These are phyloP conservation scores for Drosophila differens DNA, from an alignment of 2,888 invertebrate species.

Conservation along the genomic window DNA sequence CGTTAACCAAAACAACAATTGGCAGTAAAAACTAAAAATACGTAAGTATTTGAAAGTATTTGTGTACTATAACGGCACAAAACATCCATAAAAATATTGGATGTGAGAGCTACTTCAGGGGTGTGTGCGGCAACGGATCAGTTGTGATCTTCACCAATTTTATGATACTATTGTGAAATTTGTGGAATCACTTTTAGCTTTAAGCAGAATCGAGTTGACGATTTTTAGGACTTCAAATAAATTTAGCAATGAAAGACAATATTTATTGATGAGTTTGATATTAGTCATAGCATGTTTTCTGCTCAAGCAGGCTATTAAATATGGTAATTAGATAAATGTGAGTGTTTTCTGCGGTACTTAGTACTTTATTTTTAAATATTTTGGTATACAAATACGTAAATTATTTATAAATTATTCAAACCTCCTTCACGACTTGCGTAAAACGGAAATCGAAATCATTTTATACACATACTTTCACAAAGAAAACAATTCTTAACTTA, in stretches of 20 bases:
- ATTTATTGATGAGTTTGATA: not conserved
- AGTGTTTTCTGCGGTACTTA: not conserved
- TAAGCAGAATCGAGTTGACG: too few species aligned
- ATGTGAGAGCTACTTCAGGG: not conserved
- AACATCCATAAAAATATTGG: not conserved
- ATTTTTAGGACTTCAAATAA: too few species aligned
- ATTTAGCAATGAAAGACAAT: too few species aligned
- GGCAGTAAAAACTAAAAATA: not conserved
- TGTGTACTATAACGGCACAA: not conserved
- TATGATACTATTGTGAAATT: slow-evolving; percentile 11
- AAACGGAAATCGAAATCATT: not conserved
- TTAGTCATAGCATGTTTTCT: not conserved
- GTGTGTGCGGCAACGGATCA: not conserved
- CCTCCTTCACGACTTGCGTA: too few species aligned
- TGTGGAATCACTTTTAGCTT: not conserved
- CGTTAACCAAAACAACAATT: not conserved
- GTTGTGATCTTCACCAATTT: not conserved
- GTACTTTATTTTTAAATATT: not conserved
- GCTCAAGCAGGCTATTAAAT: not conserved
- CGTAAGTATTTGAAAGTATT: not conserved
- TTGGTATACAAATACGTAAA: too few species aligned
- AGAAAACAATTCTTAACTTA: not conserved
- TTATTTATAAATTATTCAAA: not conserved
- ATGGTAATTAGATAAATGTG: not conserved
- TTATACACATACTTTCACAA: too few species aligned